Base-by-base conservation (phyloP, 2,113 vertebrate species). In the Indicator indicator region DNA sequence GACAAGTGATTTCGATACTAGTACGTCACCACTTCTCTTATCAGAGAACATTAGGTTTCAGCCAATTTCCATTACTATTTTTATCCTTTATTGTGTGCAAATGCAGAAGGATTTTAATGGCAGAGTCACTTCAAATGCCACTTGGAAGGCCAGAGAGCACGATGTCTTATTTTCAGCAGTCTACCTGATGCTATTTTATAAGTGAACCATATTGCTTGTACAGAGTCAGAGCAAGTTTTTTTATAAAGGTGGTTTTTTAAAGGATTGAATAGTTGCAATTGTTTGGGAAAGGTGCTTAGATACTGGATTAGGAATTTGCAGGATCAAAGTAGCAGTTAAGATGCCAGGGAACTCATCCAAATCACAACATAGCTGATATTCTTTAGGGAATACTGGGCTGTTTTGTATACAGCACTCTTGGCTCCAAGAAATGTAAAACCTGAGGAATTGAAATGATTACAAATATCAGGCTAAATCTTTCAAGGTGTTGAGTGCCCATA, bases 271-370 rank as follows among this genome's bases (percentile, higher is more conserved):
- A 60, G 75, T 78, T 92, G 58, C 74, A 83, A 38, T 91, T 93
- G 83, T 94, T 95, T 60, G 72, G 78, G 64, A 94, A 94, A 90
- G 86, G 40, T 94, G 67, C 90, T 90, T 78, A 83, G 94, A 94
- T 96, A 83, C 82, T 88, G 86, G 84, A 95, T 94, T 95, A 92
- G 93, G 93, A 96, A 93, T 96, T 95, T 94, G 26, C 75, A 93
- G 89, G 79, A 97, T 96, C 86, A 94, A 93, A 95, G 86, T 48
- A 88, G 79, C 86, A 69, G 77, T 93, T 96, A 95, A 90, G 91
- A 96, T 94, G 94, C 94, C 90, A 93, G 92, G 92, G 95, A 96
- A 95, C 59, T 62, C 89, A 94, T 95, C 95, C 97, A 95, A 86
- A 94, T 89, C 65, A 75, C 90, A 94, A 81, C 95, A 90, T 93